phyloP scores from a whole-genome alignment of 1,140 invertebrate genomes.

The Philopotamus ludificatus region DNA sequence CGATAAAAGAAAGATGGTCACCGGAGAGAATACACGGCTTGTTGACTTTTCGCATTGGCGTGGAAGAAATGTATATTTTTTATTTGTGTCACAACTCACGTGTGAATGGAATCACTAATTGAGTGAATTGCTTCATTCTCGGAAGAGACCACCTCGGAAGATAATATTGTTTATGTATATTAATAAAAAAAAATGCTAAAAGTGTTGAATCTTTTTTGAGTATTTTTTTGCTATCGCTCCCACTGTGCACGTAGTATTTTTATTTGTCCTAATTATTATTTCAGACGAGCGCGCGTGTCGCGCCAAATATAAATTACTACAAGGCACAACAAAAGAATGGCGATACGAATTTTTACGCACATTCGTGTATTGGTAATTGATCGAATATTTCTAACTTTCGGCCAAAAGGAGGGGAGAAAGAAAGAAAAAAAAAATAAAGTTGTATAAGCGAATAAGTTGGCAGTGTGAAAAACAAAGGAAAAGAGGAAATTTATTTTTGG shows the following conservation, averaged over 20 bases:
- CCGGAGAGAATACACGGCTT: neutral
- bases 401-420: too few relatives aligned
- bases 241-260: neutral
- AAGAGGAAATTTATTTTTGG: neutral
- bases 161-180: too few relatives aligned
- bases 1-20: neutral
- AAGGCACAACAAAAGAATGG: too few relatives aligned
- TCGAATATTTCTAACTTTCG: neutral
- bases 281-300: neutral
- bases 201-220: neutral
- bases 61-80: neutral
- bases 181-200: neutral
- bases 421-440: neutral
- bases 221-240: neutral
- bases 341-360: too few relatives aligned
- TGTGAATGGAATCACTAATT: neutral
- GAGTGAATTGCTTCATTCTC: neutral
- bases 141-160: too few relatives aligned
- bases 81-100: neutral
- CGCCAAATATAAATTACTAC: too few relatives aligned
- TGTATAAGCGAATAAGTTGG: neutral
- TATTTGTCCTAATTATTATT: neutral
- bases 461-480: neutral
- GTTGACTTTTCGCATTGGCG: slow-evolving; percentile 3
- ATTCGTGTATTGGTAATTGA: neutral